A percentile compares a stretch with the other conserved stretches of the same genome.
Conservation (phyloP, 2,888 invertebrate species). For the Acrocera orbiculus region DNA sequence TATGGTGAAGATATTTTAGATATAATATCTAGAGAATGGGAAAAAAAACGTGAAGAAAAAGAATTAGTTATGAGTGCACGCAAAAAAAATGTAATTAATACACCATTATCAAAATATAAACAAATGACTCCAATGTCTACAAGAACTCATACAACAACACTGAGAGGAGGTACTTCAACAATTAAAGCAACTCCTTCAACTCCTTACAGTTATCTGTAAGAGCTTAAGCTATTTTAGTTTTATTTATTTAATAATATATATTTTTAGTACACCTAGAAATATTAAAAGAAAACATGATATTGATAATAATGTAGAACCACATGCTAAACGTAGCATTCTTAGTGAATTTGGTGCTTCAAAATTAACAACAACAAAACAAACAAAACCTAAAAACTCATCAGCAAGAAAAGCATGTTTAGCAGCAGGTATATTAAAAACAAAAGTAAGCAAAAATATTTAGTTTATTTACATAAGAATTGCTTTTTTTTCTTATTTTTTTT, state of each 20-base stretch:
- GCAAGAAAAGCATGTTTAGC: slow-evolving; percentile 19
- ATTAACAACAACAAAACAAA: slow-evolving; percentile 9
- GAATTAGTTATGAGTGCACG: slow-evolving; percentile 32
- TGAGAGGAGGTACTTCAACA: background rate
- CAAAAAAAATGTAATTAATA: slow-evolving; percentile 19
- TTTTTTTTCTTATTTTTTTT: background rate
- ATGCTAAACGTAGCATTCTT: no score
- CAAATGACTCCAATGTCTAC: slow-evolving; percentile 15
- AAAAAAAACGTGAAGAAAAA: slow-evolving; percentile 30
- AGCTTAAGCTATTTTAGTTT: background rate
- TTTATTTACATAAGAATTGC: background rate
- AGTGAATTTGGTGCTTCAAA: no score
- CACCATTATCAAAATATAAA: slow-evolving; percentile 13
- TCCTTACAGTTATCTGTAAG: background rate
- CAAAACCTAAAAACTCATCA: slow-evolving; percentile 17
- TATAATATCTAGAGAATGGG: slow-evolving; percentile 43
- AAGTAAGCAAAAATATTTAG: slow-evolving; percentile 13
- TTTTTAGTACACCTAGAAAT: no score
- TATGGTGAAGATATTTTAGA: slow-evolving; percentile 45
- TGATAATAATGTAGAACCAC: no score
- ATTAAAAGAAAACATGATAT: no score
- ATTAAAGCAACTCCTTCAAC: background rate
- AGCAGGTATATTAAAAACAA: slow-evolving; percentile 19
- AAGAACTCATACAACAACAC: slow-evolving; percentile 13
- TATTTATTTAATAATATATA: background rate